Evolutionary conservation across 2,797 vertebrate genomes (phyloP).

Genomic region (Pseudopleuronectes americanus): DNA sequence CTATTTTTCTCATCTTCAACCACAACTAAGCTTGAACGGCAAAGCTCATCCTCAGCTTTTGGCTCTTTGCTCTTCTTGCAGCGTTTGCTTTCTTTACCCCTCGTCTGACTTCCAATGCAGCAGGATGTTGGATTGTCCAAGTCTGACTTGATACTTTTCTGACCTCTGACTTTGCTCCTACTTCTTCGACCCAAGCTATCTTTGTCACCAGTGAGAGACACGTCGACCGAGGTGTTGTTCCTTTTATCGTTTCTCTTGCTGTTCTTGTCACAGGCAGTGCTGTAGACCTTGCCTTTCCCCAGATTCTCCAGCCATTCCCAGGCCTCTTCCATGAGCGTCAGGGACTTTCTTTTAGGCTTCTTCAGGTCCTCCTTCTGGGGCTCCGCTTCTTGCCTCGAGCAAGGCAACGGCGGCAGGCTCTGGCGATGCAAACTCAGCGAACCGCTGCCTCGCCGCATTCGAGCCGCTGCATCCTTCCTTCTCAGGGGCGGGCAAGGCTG

Average conservation of each 20-base stretch:
- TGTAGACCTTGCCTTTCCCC: slow-evolving; percentile 77
- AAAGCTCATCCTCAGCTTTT: not conserved
- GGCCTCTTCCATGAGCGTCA: slow-evolving; percentile 84
- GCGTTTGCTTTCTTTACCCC: slow-evolving; percentile 52
- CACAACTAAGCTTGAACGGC: not conserved
- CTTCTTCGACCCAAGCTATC: slow-evolving; percentile 24
- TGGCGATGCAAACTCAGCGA: slow-evolving; percentile 70
- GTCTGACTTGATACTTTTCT: slow-evolving; percentile 56
- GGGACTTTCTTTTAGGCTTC: slow-evolving; percentile 83
- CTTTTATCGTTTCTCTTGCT: slow-evolving; percentile 62
- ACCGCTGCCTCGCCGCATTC: slow-evolving; percentile 56
- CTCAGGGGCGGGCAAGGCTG: slow-evolving; percentile 70
- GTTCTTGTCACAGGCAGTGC: slow-evolving; percentile 68
- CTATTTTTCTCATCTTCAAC: slow-evolving; percentile 52
- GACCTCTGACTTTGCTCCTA: slow-evolving; percentile 57
- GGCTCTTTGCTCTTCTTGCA: slow-evolving; percentile 30
- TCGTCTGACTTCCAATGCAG: slow-evolving; percentile 69
- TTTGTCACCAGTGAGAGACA: slow-evolving; percentile 49
- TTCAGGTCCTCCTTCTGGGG: slow-evolving; percentile 68
- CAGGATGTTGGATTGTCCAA: slow-evolving; percentile 72
- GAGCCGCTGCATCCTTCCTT: slow-evolving; percentile 65
- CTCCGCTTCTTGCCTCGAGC: slow-evolving; percentile 54
- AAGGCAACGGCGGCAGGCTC: slow-evolving; percentile 79
- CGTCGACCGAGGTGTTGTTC: slow-evolving; percentile 53
- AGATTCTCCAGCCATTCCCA: slow-evolving; percentile 85